These are phyloP conservation scores for Rhinogobio ventralis DNA, from an alignment of 2,797 vertebrate species.

Conservation along the genomic window DNA sequence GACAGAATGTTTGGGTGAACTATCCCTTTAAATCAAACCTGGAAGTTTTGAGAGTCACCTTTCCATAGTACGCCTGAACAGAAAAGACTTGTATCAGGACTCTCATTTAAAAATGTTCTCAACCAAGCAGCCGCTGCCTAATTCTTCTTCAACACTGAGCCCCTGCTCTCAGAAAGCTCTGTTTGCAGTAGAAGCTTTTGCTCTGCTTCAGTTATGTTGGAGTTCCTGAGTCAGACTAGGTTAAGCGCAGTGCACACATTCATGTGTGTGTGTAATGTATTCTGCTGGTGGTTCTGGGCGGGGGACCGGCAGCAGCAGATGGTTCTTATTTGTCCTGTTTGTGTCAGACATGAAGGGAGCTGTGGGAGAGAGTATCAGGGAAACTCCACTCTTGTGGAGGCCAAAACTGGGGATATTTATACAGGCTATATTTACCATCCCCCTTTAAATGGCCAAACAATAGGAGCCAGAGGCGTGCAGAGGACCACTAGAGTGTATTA, in stretches of 20 bases:
- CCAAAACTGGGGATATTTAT: constrained; percentile 48
- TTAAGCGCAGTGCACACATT: neutral
- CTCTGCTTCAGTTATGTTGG: neutral
- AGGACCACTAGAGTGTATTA: constrained; percentile 2
- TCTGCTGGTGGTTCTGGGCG: constrained; percentile 73
- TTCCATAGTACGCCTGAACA: neutral
- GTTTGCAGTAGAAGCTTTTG: neutral
- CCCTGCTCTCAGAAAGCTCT: neutral
- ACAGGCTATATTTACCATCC: constrained; percentile 47
- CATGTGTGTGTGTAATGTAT: constrained; percentile 69
- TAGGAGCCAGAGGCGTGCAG: constrained; percentile 18
- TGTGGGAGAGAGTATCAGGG: constrained; percentile 75
- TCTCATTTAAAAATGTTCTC: neutral
- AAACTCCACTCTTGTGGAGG: constrained; percentile 51
- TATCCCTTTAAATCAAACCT: neutral
- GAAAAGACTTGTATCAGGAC: neutral
- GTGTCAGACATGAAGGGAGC: constrained; percentile 83
- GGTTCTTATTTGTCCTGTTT: constrained; percentile 87
- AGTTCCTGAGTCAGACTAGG: constrained; percentile 28
- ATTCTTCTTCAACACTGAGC: neutral
- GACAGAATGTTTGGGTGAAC: no score
- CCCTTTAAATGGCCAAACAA: constrained; percentile 39
- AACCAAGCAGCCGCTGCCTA: neutral
- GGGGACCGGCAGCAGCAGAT: constrained; percentile 83
- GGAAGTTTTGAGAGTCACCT: neutral